Percentiles rank a stretch among this genome's conserved stretches.
Conservation (phyloP, 2,888 invertebrate species). For the Gastracanthus pulcherrimus region DNA sequence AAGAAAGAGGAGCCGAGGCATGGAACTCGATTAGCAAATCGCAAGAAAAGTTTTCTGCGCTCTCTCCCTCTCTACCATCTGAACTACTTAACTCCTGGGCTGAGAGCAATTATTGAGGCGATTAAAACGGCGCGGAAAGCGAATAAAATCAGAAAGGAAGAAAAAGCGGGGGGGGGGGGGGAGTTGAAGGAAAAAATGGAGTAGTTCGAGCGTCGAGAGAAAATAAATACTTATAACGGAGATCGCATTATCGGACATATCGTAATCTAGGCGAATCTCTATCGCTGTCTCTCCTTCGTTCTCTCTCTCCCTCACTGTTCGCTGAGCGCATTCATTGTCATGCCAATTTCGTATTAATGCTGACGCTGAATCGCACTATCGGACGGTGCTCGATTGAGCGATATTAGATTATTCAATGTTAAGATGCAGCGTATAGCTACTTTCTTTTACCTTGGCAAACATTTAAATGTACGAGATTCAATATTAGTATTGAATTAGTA, state of each 20-base stretch:
- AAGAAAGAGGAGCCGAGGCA: slow-evolving; percentile 29
- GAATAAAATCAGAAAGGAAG: slow-evolving; percentile 28
- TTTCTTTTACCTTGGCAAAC: background rate
- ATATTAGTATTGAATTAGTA: background rate
- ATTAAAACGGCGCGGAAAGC: slow-evolving; percentile 43
- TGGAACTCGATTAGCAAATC: slow-evolving; percentile 55
- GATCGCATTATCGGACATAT: slow-evolving; percentile 17
- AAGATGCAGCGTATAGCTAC: background rate
- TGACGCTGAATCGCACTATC: background rate
- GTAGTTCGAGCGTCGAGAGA: background rate
- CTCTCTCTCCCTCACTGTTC: no score
- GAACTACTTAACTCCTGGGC: slow-evolving; percentile 38
- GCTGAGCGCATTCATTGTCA: background rate
- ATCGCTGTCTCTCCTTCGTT: no score
- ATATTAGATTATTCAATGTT: background rate
- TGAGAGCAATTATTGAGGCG: slow-evolving; percentile 51
- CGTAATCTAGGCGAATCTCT: background rate
- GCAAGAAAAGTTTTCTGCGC: slow-evolving; percentile 50
- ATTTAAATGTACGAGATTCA: background rate
- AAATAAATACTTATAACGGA: background rate
- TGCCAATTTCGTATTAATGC: slow-evolving; percentile 3
- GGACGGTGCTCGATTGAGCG: background rate
- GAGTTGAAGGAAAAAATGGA: background rate
- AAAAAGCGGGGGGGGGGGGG: background rate
- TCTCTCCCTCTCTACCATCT: background rate